These are phyloP conservation scores for Paragorgia papillata DNA, from an alignment of 92 coral and sea anemone species.

Conservation along the genomic window DNA sequence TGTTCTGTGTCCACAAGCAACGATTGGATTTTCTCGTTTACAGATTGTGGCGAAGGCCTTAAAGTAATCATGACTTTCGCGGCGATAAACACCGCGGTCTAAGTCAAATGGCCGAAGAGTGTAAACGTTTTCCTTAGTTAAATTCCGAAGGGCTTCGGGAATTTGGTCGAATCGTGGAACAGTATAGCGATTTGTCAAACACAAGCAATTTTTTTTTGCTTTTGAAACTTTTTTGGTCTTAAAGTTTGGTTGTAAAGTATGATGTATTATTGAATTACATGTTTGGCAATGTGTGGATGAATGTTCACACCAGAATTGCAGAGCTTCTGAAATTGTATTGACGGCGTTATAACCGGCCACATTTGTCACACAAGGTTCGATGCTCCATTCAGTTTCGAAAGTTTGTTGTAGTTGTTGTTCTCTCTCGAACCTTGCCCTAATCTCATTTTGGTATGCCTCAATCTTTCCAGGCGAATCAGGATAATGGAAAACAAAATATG, in stretches of 20 bases:
- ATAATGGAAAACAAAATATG: too few species aligned
- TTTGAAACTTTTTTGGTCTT: background rate
- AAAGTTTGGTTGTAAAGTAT: background rate
- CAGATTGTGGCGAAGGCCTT: background rate
- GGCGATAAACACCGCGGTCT: background rate
- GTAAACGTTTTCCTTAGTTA: background rate
- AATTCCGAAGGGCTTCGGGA: background rate
- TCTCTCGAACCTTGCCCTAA: too few species aligned
- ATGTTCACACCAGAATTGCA: background rate
- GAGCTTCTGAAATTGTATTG: background rate
- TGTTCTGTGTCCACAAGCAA: background rate
- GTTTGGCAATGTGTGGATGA: slow-evolving; percentile 18
- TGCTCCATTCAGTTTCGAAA: too few species aligned
- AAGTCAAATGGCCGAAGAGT: slow-evolving; percentile 39
- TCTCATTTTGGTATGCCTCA: too few species aligned
- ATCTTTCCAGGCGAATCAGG: too few species aligned
- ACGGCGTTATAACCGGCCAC: background rate
- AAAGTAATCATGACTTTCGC: slow-evolving; percentile 9
- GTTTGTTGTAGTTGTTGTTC: too few species aligned
- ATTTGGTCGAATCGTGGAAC: slow-evolving; percentile 13
- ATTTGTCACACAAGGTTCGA: too few species aligned
- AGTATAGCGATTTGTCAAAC: background rate
- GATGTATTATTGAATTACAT: background rate
- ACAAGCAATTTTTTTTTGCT: background rate
- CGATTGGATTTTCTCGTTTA: background rate